phyloP scores from a whole-genome alignment of 1,140 invertebrate genomes.

The Drosophila sechellia region DNA sequence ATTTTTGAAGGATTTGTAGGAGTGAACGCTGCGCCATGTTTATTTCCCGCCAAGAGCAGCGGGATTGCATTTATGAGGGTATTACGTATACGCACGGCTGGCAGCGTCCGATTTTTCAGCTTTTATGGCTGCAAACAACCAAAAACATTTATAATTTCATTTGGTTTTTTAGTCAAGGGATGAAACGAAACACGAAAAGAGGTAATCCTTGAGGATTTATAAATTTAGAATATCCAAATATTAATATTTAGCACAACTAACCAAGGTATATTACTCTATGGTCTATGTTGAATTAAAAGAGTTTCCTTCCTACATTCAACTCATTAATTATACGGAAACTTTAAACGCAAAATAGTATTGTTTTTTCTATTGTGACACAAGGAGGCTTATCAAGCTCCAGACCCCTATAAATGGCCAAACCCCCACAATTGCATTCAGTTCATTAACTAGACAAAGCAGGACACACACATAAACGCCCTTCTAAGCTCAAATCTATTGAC shows the following conservation, averaged over 20 bases:
- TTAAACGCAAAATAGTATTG: slow-evolving; percentile 12
- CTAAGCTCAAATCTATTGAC: slow-evolving; percentile 56
- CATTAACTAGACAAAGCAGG: slow-evolving; percentile 36
- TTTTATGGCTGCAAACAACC: slow-evolving; percentile 16
- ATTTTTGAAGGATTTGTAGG: slow-evolving; percentile 63
- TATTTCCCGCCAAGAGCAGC: slow-evolving; percentile 25
- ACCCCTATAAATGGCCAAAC: slow-evolving; percentile 32
- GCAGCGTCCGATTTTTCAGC: neutral
- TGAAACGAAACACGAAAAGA: slow-evolving; percentile 5
- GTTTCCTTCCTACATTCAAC: neutral
- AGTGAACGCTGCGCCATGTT: slow-evolving; percentile 24
- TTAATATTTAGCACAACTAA: slow-evolving; percentile 1
- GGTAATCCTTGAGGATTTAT: neutral
- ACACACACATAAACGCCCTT: slow-evolving; percentile 5
- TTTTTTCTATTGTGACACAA: slow-evolving; percentile 4
- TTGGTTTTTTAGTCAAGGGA: slow-evolving; percentile 14
- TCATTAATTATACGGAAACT: slow-evolving; percentile 7
- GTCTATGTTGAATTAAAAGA: too few relatives aligned
- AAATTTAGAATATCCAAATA: slow-evolving; percentile 1
- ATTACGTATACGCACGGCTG: slow-evolving; percentile 47
- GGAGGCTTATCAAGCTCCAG: slow-evolving; percentile 1
- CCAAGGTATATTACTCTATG: neutral
- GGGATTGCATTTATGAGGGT: slow-evolving; percentile 49
- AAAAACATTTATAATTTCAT: slow-evolving; percentile 42
- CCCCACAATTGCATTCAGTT: slow-evolving; percentile 12